Evolutionary conservation across 2,888 invertebrate species (phyloP).

Genomic region (Drosophila sordidapex): DNA sequence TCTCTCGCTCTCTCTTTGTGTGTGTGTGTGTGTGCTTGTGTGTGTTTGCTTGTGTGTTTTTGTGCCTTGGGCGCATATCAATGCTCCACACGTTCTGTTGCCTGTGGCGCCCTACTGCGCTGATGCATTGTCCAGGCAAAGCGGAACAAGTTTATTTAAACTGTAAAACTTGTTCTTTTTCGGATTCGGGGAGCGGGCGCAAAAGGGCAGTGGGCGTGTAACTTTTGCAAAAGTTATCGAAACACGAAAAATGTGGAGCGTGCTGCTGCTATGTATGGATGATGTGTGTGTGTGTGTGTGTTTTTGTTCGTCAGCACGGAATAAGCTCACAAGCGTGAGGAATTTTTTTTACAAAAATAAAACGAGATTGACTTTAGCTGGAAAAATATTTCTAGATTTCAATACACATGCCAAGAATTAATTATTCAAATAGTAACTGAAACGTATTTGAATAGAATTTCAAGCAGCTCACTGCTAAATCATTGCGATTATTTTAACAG

Average conservation of each 20-base stretch:
- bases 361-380: constrained; percentile 26
- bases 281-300: constrained; percentile 1
- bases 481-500: not conserved
- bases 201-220: constrained; percentile 11
- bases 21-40: not conserved
- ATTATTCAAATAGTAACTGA: constrained; percentile 2
- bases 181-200: not conserved
- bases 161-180: constrained; percentile 66
- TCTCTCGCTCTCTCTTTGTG: no score
- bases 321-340: constrained; percentile 45
- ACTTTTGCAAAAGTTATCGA: constrained; percentile 66
- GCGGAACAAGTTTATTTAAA: constrained; percentile 79
- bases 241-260: constrained; percentile 66
- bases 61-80: constrained; percentile 70
- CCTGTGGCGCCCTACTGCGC: constrained; percentile 28
- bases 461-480: not conserved
- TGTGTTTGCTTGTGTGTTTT: constrained; percentile 12
- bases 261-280: constrained; percentile 6
- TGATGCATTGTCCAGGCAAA: constrained; percentile 69
- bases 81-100: constrained; percentile 67
- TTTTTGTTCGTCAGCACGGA: constrained; percentile 5
- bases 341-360: constrained; percentile 22
- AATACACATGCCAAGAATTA: constrained; percentile 7
- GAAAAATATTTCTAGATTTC: constrained; percentile 26
- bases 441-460: not conserved